A percentile compares a stretch with the other conserved stretches of the same genome.
phyloP scores from a whole-genome alignment of 2,888 invertebrate species.

The Chloromyia formosa region DNA sequence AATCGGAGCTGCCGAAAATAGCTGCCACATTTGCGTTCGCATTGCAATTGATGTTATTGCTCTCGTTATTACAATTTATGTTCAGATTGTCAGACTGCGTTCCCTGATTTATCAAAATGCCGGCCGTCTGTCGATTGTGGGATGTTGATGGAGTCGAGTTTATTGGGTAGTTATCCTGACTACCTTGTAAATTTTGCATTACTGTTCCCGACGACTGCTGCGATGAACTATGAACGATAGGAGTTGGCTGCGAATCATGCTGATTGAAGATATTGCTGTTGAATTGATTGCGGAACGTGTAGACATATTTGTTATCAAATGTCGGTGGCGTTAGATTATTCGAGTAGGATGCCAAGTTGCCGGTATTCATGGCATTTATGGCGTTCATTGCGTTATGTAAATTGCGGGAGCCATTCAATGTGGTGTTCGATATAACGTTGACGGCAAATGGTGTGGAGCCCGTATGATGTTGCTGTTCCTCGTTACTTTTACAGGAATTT shows the following conservation, averaged over 20 bases:
- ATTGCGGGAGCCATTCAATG: conserved; percentile 51
- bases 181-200: background rate
- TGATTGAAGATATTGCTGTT: conserved; percentile 48
- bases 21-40: conserved; percentile 43
- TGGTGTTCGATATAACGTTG: conserved; percentile 51
- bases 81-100: conserved; percentile 39
- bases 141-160: background rate
- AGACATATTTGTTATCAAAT: conserved; percentile 57
- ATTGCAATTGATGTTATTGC: conserved; percentile 24
- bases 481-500: conserved; percentile 74
- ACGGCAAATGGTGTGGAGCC: conserved; percentile 51
- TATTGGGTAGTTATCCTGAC: background rate
- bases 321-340: conserved; percentile 68
- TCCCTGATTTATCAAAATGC: conserved; percentile 15
- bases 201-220: background rate
- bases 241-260: conserved; percentile 49
- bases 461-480: conserved; percentile 66
- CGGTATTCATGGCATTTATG: conserved; percentile 52
- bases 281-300: conserved; percentile 53
- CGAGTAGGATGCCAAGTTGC: conserved; percentile 63
- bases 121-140: conserved; percentile 8
- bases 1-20: conserved; percentile 49
- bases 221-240: background rate
- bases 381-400: conserved; percentile 50
- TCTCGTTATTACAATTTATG: conserved; percentile 34